Evolutionary conservation across 1,140 invertebrate species (phyloP).

Genomic region (Drosophila ogumai): DNA sequence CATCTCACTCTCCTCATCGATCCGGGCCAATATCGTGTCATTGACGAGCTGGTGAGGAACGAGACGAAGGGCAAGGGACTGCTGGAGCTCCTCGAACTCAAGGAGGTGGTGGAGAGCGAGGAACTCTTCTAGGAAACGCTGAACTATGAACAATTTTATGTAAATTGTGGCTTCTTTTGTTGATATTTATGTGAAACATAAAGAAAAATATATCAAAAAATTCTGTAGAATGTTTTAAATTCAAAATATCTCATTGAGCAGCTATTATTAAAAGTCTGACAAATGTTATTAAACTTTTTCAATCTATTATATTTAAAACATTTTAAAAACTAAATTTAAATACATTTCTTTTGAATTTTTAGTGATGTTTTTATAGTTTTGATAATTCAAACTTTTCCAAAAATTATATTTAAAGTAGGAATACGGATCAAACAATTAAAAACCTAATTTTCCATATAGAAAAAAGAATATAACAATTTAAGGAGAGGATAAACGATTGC

Average conservation of each 20-base stretch:
- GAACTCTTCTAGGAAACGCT: constrained; percentile 87
- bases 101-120: constrained; percentile 96
- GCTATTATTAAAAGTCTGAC: neutral
- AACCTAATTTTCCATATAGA: neutral
- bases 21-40: constrained; percentile 95
- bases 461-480: neutral
- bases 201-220: no score
- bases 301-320: neutral
- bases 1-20: constrained; percentile 95
- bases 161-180: constrained; percentile 13
- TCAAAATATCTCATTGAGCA: no score
- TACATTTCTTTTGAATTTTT: neutral
- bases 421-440: neutral
- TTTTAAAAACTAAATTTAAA: neutral
- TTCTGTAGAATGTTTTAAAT: no score
- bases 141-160: no score
- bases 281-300: neutral
- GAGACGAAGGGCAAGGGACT: constrained; percentile 95
- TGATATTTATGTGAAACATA: constrained; percentile 48
- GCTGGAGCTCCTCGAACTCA: constrained; percentile 95
- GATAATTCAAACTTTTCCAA: neutral
- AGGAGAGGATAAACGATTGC: neutral
- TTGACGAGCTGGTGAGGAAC: constrained; percentile 93
- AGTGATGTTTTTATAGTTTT: neutral
- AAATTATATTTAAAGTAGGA: constrained; percentile 1